Conservation (phyloP, 1,140 invertebrate genomes). For the Zaprionus davidi region DNA sequence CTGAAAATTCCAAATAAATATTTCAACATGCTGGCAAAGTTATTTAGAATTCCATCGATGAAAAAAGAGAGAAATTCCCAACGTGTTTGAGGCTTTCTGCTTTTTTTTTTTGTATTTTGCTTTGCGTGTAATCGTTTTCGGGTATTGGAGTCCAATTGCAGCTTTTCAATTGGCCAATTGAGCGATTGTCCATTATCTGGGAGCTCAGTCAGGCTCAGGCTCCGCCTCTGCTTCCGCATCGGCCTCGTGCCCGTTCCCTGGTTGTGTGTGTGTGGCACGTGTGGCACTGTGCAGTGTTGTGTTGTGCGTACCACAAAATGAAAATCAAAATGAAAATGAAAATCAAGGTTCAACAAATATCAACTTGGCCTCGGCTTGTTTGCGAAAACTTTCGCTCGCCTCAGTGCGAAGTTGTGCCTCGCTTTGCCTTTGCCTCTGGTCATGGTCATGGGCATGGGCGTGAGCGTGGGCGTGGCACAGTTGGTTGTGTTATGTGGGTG, state of each 20-base stretch:
- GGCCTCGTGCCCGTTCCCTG: not conserved
- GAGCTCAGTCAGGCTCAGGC: not conserved
- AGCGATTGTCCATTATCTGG: slow-evolving; percentile 2
- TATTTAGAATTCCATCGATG: not conserved
- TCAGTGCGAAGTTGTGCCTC: slow-evolving; percentile 1
- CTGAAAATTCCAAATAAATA: not conserved
- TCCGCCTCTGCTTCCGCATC: not conserved
- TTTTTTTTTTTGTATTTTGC: not conserved
- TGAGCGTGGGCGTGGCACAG: not conserved
- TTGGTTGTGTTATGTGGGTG: not conserved
- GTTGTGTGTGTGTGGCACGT: slow-evolving; percentile 13
- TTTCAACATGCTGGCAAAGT: not conserved
- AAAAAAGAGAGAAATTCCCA: not conserved
- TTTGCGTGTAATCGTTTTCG: not conserved
- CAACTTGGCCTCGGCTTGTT: slow-evolving; percentile 62
- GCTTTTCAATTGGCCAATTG: slow-evolving; percentile 8
- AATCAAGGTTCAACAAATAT: slow-evolving; percentile 70
- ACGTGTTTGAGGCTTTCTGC: not conserved
- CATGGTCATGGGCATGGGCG: slow-evolving; percentile 37
- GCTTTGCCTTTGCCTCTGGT: slow-evolving; percentile 35
- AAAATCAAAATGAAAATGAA: slow-evolving; percentile 55
- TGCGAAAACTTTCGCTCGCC: slow-evolving; percentile 59
- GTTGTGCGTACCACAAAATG: slow-evolving; percentile 13
- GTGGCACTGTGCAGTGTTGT: not conserved
- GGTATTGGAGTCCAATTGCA: not conserved